Percentiles rank a stretch among this genome's conserved stretches.
phyloP scores from a whole-genome alignment of 2,797 vertebrate genomes.

The Apodemus agrarius region DNA sequence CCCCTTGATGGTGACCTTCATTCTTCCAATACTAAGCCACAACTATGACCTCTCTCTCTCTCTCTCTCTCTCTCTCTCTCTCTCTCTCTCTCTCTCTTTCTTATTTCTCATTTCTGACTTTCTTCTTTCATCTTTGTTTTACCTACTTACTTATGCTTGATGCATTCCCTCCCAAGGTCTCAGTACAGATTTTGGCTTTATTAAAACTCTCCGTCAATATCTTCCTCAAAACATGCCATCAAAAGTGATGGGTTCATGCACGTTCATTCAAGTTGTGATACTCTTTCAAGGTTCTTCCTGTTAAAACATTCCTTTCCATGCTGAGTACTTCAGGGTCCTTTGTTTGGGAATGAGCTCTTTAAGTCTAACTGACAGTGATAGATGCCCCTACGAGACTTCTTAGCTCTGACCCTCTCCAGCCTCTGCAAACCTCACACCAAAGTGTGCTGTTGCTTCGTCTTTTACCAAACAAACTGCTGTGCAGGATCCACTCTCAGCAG shows the following conservation, averaged over 20 bases:
- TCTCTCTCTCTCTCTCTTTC: background rate
- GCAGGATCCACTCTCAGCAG: background rate
- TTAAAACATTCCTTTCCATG: background rate
- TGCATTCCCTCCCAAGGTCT: slow-evolving; percentile 7
- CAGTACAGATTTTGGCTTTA: background rate
- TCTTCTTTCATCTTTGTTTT: background rate
- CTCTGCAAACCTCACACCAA: background rate
- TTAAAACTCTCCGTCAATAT: slow-evolving; percentile 11
- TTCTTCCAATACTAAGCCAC: background rate
- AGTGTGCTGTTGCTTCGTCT: background rate
- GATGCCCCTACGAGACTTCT: background rate
- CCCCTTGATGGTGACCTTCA: slow-evolving; percentile 15
- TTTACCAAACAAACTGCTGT: background rate
- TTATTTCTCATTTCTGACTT: background rate
- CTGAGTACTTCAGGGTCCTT: background rate
- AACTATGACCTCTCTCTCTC: background rate
- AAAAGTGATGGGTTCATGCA: background rate
- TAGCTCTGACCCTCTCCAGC: background rate
- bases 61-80: background rate
- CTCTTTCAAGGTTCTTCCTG: background rate
- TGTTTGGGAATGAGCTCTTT: background rate
- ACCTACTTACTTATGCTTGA: background rate
- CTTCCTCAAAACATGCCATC: background rate
- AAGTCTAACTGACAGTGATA: background rate
- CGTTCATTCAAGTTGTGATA: background rate